phyloP scores from a whole-genome alignment of 2,888 invertebrate species.

The Exocentrus adspersus region DNA sequence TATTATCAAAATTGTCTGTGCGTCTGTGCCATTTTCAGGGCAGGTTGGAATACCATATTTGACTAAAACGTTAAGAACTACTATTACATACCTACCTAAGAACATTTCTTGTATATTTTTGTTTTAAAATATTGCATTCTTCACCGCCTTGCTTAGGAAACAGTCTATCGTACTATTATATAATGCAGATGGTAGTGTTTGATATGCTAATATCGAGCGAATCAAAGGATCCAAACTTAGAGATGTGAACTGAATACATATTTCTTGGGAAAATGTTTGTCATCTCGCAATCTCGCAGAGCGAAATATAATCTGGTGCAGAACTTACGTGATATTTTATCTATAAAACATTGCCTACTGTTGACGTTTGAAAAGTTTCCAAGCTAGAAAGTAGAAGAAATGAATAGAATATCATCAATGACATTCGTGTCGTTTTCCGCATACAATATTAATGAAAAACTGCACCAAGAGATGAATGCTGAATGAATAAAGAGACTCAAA shows the following conservation, averaged over 20 bases:
- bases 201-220: slow-evolving; percentile 52
- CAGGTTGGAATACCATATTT: too few species aligned
- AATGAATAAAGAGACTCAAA: too few species aligned
- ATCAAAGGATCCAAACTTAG: slow-evolving; percentile 46
- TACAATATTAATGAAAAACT: too few species aligned
- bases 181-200: slow-evolving; percentile 48
- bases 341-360: not conserved
- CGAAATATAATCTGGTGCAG: not conserved
- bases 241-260: slow-evolving; percentile 35
- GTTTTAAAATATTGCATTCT: slow-evolving; percentile 12
- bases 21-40: too few species aligned
- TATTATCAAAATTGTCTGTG: too few species aligned
- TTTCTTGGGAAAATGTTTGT: slow-evolving; percentile 18
- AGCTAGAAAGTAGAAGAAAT: too few species aligned
- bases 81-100: too few species aligned
- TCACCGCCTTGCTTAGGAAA: slow-evolving; percentile 4
- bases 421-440: not conserved
- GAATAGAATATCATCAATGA: not conserved
- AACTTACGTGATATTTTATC: slow-evolving; percentile 8
- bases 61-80: too few species aligned
- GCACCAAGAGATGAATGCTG: too few species aligned
- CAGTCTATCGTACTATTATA: slow-evolving; percentile 47
- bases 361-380: not conserved
- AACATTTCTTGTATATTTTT: not conserved
- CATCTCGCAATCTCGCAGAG: slow-evolving; percentile 1